Percentiles rank a stretch among this genome's conserved stretches.
Conservation (phyloP, 2,797 vertebrate species). For the Thripadectes ignobilis region DNA sequence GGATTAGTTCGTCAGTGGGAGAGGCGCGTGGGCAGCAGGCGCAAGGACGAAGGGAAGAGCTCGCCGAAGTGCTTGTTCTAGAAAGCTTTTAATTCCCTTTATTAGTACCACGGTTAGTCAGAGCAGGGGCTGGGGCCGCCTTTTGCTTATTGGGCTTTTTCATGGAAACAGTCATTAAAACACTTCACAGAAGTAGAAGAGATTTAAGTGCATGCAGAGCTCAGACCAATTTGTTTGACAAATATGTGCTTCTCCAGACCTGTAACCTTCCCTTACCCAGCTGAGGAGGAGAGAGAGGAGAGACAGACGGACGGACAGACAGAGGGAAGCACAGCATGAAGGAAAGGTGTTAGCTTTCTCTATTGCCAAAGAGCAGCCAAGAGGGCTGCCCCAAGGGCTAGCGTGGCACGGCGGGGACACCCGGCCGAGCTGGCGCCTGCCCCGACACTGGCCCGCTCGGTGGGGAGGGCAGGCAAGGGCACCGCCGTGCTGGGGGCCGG, state of each 20-base stretch:
- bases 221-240: conserved; percentile 63
- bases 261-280: conserved; percentile 40
- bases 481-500: background rate
- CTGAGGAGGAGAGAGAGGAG: background rate
- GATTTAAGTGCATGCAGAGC: conserved; percentile 48
- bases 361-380: conserved; percentile 45
- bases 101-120: conserved; percentile 65
- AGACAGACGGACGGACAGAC: background rate
- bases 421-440: conserved; percentile 74
- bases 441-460: conserved; percentile 83
- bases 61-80: conserved; percentile 69
- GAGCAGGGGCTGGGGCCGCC: conserved; percentile 8
- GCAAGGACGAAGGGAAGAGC: conserved; percentile 50
- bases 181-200: conserved; percentile 85
- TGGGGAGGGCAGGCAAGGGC: conserved; percentile 75
- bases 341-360: background rate
- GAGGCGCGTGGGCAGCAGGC: background rate
- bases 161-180: conserved; percentile 79
- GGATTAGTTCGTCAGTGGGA: conserved; percentile 47
- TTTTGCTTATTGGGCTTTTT: conserved; percentile 59
- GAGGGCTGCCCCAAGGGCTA: conserved; percentile 41
- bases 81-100: conserved; percentile 80
- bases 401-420: conserved; percentile 58
- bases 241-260: conserved; percentile 45
- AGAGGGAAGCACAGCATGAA: conserved; percentile 36